These are phyloP conservation scores for Tetropium fuscum DNA, from an alignment of 2,888 invertebrate genomes.

Conservation along the genomic window DNA sequence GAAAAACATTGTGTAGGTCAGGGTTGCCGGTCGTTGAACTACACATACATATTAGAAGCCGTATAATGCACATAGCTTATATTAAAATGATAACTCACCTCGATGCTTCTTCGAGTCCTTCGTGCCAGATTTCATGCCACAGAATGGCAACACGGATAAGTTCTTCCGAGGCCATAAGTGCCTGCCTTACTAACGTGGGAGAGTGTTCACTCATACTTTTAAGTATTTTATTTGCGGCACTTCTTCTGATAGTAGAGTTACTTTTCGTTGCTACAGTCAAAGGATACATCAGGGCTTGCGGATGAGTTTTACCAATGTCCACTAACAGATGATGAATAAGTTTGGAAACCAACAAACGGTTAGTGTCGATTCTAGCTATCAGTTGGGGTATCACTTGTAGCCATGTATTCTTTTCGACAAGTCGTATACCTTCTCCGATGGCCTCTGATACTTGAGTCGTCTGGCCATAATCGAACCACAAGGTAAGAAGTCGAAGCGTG, in stretches of 20 bases:
- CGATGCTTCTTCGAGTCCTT: conserved; percentile 95
- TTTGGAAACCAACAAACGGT: conserved; percentile 86
- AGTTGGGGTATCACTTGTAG: conserved; percentile 99
- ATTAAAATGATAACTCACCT: conserved; percentile 58
- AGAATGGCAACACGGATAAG: conserved; percentile 97
- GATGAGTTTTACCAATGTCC: conserved; percentile 98
- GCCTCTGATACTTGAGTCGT: conserved; percentile 94
- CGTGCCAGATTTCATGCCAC: conserved; percentile 99
- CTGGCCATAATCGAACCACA: conserved; percentile 99
- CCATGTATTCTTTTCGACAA: conserved; percentile 98
- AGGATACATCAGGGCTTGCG: conserved; percentile 97
- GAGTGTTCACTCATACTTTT: conserved; percentile 97
- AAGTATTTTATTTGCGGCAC: conserved; percentile 94
- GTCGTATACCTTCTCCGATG: conserved; percentile 89
- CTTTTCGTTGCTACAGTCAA: conserved; percentile 98
- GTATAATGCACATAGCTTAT: no score
- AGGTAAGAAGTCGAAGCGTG: conserved; percentile 90
- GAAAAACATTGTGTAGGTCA: no score
- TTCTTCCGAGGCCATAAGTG: conserved; percentile 96
- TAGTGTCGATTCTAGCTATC: conserved; percentile 97
- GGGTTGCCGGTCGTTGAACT: no score
- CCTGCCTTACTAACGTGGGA: conserved; percentile 91
- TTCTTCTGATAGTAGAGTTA: conserved; percentile 84
- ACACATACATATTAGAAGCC: no score
- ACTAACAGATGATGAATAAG: conserved; percentile 93